Evolutionary conservation across 2,888 invertebrate genomes (phyloP).

Genomic region (Pristionchus maxplancki): DNA sequence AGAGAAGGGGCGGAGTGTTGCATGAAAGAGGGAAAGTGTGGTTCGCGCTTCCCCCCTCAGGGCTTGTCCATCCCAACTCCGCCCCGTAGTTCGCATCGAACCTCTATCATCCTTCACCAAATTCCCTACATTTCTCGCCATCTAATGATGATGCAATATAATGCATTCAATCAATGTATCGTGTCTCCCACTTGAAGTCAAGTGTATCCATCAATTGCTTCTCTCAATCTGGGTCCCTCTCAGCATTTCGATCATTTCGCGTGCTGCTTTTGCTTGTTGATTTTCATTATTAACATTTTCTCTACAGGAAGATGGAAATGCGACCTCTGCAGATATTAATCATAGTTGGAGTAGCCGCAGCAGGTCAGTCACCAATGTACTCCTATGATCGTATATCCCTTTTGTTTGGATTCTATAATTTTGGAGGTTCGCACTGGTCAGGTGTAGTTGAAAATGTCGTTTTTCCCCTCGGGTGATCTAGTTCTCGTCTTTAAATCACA

Average conservation of each 20-base stretch:
- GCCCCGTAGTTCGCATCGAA: not conserved
- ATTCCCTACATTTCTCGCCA: not conserved
- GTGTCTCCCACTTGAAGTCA: slow-evolving; percentile 4
- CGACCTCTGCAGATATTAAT: not conserved
- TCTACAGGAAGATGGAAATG: not conserved
- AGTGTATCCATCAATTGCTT: not conserved
- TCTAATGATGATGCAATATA: not conserved
- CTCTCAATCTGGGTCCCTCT: not conserved
- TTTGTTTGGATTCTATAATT: not conserved
- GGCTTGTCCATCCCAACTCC: slow-evolving; percentile 15
- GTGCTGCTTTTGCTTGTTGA: not conserved
- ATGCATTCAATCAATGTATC: not conserved
- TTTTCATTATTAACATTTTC: not conserved
- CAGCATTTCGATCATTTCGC: not conserved
- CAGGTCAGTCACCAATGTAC: too few species aligned
- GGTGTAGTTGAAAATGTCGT: too few species aligned
- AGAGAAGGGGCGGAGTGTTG: slow-evolving; percentile 24
- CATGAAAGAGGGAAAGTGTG: slow-evolving; percentile 9
- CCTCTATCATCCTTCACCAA: not conserved
- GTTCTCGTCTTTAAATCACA: not conserved
- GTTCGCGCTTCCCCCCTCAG: slow-evolving; percentile 8
- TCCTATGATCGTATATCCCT: not conserved
- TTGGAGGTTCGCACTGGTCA: too few species aligned
- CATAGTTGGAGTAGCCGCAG: not conserved
- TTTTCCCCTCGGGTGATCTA: not conserved